A percentile compares a stretch with the other conserved stretches of the same genome.
These are phyloP conservation scores for Neuroterus valhalla DNA, from an alignment of 1,140 invertebrate species.

Conservation along the genomic window DNA sequence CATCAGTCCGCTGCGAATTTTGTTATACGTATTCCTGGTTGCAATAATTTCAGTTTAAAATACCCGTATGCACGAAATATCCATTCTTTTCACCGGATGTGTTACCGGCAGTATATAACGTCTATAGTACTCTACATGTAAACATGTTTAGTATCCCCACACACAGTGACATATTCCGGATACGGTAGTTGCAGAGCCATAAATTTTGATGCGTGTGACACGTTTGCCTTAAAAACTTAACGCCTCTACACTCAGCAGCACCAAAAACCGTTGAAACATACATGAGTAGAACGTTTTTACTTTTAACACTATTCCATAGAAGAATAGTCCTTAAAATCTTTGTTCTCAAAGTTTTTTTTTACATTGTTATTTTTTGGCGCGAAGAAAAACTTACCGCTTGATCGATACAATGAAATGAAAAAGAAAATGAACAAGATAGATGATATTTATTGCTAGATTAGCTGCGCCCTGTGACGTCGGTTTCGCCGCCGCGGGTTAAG, in stretches of 20 bases:
- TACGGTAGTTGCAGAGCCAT: slow-evolving; percentile 16
- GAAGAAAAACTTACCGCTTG: too few species aligned
- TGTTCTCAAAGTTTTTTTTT: too few species aligned
- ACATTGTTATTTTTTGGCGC: too few species aligned
- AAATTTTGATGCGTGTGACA: slow-evolving; percentile 2
- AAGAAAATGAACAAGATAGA: too few species aligned
- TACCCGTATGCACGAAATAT: background rate
- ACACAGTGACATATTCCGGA: background rate
- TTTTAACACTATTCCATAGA: too few species aligned
- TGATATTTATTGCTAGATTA: too few species aligned
- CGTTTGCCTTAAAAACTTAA: slow-evolving; percentile 21
- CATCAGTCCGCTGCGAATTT: slow-evolving; percentile 2
- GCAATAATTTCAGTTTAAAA: background rate
- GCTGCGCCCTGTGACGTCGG: too few species aligned
- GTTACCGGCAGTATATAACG: background rate
- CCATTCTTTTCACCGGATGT: background rate
- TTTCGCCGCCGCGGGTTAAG: too few species aligned
- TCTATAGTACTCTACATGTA: slow-evolving; percentile 1
- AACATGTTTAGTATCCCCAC: slow-evolving; percentile 10
- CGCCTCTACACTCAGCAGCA: background rate
- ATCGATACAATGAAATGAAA: too few species aligned
- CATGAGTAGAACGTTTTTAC: too few species aligned
- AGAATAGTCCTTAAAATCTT: too few species aligned
- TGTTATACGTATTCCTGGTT: background rate
- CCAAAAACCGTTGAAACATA: background rate